Base-by-base conservation (phyloP, 2,797 vertebrate species). In the Tympanoctomys barrerae region DNA sequence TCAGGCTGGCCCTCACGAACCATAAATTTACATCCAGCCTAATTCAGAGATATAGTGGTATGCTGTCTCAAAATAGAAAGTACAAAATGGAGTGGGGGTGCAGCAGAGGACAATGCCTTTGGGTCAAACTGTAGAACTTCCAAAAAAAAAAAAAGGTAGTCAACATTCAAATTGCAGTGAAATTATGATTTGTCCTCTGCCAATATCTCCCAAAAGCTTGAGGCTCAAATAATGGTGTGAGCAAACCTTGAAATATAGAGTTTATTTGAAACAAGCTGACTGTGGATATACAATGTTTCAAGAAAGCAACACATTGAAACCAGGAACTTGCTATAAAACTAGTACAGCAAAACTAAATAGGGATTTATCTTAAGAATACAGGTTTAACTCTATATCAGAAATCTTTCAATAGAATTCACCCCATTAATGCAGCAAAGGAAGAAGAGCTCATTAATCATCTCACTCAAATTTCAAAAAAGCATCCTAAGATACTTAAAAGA, bases 301-400 rank as follows among this genome's bases (percentile, higher is more conserved):
- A 61, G 79, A 70, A 92, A 90, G 95, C 71, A 92, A 26, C 14
- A 86, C 5, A 59, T 3, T 49, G 9, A 77, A 83, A 89, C 4
- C 39, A 94, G 77, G 13, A 68, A 91, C 70, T 87, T 83, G 10
- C 1, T 89, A 2, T 96, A 73, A 90, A 86, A 49, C 36, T 49
- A 84, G 59, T 28, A 61, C 5, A 91, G 12, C 13, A 73, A 54
- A 57, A 77, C 10, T 36, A 87, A 71, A 13, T 64, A 71, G 11
- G 19, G 62, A 59, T 85, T 90, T 92, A 68, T 71, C 42, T 77
- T 46, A 13, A 31, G 33, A 94, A 70, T 70, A 5, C 24, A 64
- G 87, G 73, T 39, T 26, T 78, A 14, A 31, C 16, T 79, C 13
- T 46, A 46, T 0, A 42, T 70, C 83, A 85, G 68, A 87, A 75